Evolutionary conservation across 1,140 invertebrate genomes (phyloP), one percentile per base, ranked within the genome.

Genomic region (Agrypnia vestita): DNA sequence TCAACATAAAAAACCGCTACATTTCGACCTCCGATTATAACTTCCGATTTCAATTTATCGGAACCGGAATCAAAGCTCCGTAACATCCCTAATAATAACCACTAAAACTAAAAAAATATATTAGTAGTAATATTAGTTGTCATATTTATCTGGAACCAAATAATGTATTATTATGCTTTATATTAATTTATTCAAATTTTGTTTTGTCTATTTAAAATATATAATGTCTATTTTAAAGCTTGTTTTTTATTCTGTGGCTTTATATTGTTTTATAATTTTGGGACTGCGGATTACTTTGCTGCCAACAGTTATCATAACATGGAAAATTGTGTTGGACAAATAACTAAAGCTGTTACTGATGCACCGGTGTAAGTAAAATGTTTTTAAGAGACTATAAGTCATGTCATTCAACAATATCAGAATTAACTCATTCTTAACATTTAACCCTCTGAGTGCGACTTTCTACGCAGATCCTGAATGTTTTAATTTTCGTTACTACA

Each of bases 291-390:
- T 80, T 79, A 49, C 64, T 75, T 74, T 84, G 64, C 85, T 80
- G 85, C 77, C 86, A 85, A 86, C 86, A 91, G 91, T 88, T 91
- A 90, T 88, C 90, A 91, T 84, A 91, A 89, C 88, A 87, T 92
- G 81, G 90, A 91, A 85, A 90, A 90, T 84, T 91, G 91, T 86
- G 86, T 92, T 85, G 87, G 87, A 85, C 90, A 90, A 81, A 84
- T 92, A 86, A 88, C 88, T 84, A 90, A 88, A 88, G 90, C 91
- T 76, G 89, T 93, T 84, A 87, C 89, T 81, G 90, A 90, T 80
- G 91, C 91, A 84, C 91, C 90, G 85, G 88, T 92, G 92, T 92
- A 91, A 93, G 92, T 92, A 88, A 75, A 75, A 61, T 25, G 10
- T 13, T 10, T 53, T 80, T 59, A 43, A 21, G 35, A 71, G 71